Percentiles rank a stretch among this genome's conserved stretches.
Conservation (phyloP, 2,113 vertebrate genomes). For the Circaetus cinerascens region DNA sequence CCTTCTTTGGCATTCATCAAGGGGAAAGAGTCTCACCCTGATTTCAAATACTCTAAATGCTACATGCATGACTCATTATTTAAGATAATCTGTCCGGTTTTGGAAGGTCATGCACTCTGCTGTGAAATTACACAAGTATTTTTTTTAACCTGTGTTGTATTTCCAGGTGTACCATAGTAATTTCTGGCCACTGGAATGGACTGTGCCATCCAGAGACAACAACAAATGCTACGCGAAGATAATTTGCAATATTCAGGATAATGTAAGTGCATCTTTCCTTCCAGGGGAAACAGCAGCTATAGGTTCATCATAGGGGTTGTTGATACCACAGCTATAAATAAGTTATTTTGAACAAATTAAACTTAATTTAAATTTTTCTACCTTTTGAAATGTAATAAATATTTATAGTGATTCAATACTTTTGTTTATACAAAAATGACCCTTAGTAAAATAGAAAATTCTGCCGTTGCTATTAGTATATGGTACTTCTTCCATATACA, state of each 20-base stretch:
- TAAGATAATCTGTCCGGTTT: neutral
- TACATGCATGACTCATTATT: neutral
- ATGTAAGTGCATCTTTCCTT: constrained; percentile 62
- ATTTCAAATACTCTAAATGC: neutral
- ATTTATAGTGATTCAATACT: neutral
- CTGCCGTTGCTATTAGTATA: neutral
- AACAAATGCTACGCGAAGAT: constrained; percentile 86
- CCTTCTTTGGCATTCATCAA: neutral
- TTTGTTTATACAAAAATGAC: neutral
- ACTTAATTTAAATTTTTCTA: neutral
- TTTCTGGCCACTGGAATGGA: constrained; percentile 87
- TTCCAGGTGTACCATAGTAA: constrained; percentile 83
- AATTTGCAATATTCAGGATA: constrained; percentile 79
- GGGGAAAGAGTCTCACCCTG: neutral
- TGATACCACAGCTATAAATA: neutral
- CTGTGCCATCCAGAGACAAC: constrained; percentile 80
- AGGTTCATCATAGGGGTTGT: neutral
- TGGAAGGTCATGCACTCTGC: neutral
- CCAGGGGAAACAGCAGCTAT: neutral
- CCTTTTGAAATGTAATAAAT: neutral
- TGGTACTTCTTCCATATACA: neutral
- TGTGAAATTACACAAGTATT: neutral
- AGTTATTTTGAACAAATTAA: neutral
- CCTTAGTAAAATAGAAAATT: neutral
- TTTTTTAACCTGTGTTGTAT: neutral